phyloP scores from a whole-genome alignment of 2,113 vertebrate species.

The Thymallus thymallus region DNA sequence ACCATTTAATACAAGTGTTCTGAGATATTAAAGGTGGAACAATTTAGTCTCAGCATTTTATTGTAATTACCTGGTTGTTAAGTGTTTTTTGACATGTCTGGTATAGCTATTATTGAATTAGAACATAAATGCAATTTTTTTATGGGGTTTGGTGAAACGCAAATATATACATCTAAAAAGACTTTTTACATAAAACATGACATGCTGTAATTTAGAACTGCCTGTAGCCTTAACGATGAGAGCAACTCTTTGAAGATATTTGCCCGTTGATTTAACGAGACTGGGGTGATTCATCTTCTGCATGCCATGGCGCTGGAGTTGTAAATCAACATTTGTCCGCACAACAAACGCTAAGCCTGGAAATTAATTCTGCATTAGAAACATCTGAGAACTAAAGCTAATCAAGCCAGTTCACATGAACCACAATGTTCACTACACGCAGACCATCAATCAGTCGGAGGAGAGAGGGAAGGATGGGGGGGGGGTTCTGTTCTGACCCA shows the following conservation, averaged over 20 bases:
- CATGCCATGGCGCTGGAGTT: constrained; percentile 25
- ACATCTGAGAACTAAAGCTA: constrained; percentile 34
- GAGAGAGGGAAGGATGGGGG: background rate
- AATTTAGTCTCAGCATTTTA: too few species aligned
- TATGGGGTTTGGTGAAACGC: too few species aligned
- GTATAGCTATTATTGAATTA: background rate
- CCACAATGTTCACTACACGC: constrained; percentile 8
- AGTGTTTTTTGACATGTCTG: background rate
- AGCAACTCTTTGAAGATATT: constrained; percentile 17
- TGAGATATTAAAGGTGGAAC: too few species aligned
- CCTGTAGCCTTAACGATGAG: background rate
- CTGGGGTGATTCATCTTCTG: constrained; percentile 50
- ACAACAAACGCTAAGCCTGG: constrained; percentile 30
- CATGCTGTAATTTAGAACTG: constrained; percentile 11
- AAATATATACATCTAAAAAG: background rate
- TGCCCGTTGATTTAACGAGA: constrained; percentile 50
- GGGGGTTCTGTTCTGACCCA: too few species aligned
- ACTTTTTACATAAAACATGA: constrained; percentile 22
- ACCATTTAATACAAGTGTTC: too few species aligned
- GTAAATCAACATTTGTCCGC: constrained; percentile 51
- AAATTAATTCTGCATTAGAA: constrained; percentile 26
- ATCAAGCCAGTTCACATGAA: constrained; percentile 26
- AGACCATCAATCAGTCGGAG: background rate
- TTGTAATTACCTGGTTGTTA: background rate
- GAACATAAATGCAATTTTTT: background rate